These are phyloP conservation scores for Phycodurus eques DNA, from an alignment of 2,113 vertebrate genomes.

Conservation along the genomic window DNA sequence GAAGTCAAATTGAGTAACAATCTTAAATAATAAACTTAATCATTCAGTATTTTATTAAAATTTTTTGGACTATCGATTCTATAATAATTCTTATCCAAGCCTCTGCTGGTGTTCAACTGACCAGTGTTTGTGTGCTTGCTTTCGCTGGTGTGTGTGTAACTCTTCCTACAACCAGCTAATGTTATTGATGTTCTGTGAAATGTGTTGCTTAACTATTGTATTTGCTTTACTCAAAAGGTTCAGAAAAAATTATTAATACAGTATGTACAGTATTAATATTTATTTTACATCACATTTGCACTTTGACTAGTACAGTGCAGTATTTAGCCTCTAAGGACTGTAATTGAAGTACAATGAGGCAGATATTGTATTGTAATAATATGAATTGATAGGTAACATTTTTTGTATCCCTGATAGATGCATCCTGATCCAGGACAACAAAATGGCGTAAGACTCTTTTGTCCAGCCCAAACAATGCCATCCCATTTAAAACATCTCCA, in stretches of 20 bases:
- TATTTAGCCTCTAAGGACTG: neutral
- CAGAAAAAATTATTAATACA: no score
- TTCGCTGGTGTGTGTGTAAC: slow-evolving; percentile 8
- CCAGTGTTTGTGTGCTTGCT: slow-evolving; percentile 13
- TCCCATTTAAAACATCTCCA: slow-evolving; percentile 34
- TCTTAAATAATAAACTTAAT: slow-evolving; percentile 13
- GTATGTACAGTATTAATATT: no score
- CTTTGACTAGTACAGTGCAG: neutral
- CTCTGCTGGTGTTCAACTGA: slow-evolving; percentile 9
- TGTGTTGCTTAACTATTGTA: neutral
- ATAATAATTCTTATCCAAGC: neutral
- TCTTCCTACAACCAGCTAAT: slow-evolving; percentile 27
- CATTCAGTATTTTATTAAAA: neutral
- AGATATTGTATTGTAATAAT: neutral
- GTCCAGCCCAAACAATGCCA: slow-evolving; percentile 34
- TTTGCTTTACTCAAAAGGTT: no score
- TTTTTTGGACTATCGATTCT: neutral
- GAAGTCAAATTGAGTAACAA: neutral
- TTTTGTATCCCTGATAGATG: slow-evolving; percentile 79
- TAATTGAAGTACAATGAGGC: no score
- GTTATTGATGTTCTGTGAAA: slow-evolving; percentile 7
- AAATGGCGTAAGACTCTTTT: slow-evolving; percentile 79
- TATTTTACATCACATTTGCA: neutral
- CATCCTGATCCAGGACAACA: slow-evolving; percentile 76
- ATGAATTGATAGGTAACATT: slow-evolving; percentile 71